Conservation (phyloP, 1,140 invertebrate species). For the Formica exsecta region DNA sequence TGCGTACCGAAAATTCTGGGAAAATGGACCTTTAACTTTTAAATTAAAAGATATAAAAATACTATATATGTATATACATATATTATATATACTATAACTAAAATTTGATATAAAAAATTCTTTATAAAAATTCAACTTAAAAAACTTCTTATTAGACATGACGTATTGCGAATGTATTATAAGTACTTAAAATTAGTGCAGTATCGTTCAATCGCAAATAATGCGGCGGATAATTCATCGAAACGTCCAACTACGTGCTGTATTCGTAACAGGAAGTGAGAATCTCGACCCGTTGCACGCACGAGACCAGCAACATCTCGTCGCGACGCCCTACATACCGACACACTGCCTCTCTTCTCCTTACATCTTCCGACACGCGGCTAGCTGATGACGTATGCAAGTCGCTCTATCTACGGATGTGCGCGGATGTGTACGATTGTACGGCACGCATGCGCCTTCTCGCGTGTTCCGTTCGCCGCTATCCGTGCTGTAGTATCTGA, state of each 20-base stretch:
- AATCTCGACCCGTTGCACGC: conserved; percentile 27
- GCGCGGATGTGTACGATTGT: conserved; percentile 62
- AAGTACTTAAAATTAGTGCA: neutral
- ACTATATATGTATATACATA: no score
- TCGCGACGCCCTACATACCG: conserved; percentile 44
- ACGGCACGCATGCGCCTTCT: conserved; percentile 28
- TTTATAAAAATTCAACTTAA: neutral
- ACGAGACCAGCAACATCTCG: conserved; percentile 1
- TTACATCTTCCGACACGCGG: conserved; percentile 43
- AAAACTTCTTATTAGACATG: neutral
- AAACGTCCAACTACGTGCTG: neutral
- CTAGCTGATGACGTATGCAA: conserved; percentile 29
- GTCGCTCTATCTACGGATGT: conserved; percentile 32
- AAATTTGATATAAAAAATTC: neutral
- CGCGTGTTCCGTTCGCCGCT: conserved; percentile 79
- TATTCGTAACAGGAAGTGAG: neutral
- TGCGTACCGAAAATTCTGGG: neutral
- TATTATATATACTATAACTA: neutral
- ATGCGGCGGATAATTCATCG: conserved; percentile 1
- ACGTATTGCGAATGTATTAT: neutral
- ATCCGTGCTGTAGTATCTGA: conserved; percentile 84
- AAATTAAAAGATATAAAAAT: neutral
- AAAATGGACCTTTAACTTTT: neutral
- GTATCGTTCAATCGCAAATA: neutral
- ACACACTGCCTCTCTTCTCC: conserved; percentile 30